phyloP scores from a whole-genome alignment of 2,888 invertebrate genomes.

The Osedax fenrisi region DNA sequence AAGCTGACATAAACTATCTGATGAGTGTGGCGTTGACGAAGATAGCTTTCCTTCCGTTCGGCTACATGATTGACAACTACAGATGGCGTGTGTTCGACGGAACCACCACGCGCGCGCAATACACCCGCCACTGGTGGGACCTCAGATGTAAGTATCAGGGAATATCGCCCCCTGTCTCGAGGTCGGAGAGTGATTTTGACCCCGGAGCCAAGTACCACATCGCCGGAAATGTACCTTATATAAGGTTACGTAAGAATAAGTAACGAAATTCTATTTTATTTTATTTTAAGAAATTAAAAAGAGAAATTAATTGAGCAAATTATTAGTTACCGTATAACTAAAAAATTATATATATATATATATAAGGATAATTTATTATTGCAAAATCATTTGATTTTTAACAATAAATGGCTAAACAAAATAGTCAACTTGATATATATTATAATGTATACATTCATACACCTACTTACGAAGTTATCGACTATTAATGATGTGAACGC shows the following conservation, averaged over 20 bases:
- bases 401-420: no score
- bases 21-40: conserved; percentile 51
- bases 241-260: no score
- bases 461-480: no score
- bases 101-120: conserved; percentile 39
- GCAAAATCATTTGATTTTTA: no score
- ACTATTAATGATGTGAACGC: no score
- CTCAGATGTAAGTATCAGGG: conserved; percentile 49
- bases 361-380: neutral
- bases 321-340: no score
- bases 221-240: conserved; percentile 40
- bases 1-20: conserved; percentile 50
- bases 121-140: conserved; percentile 52
- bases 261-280: no score
- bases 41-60: conserved; percentile 52
- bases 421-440: no score
- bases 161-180: conserved; percentile 42
- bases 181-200: conserved; percentile 43
- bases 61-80: conserved; percentile 52
- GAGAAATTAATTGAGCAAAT: no score
- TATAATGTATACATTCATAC: no score
- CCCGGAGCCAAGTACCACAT: conserved; percentile 48
- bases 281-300: no score
- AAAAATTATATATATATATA: no score
- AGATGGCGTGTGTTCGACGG: conserved; percentile 50